Evolutionary conservation across 1,140 invertebrate species (phyloP).

Genomic region (Schlechtendalia chinensis): DNA sequence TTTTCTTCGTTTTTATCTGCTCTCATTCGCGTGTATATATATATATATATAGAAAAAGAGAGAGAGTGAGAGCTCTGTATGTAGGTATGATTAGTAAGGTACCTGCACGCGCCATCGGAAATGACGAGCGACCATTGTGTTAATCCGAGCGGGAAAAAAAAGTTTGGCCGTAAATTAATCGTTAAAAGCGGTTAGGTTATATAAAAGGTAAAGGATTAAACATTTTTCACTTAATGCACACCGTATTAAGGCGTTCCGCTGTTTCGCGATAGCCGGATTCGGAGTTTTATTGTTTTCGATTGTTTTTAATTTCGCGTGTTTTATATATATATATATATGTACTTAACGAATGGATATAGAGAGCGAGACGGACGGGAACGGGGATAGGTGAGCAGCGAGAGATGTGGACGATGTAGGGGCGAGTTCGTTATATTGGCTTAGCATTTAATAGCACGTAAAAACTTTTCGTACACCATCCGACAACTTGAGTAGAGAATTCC

Average conservation of each 20-base stretch:
- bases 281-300: slow-evolving; percentile 25
- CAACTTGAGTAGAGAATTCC: slow-evolving; percentile 31
- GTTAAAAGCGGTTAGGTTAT: slow-evolving; percentile 42
- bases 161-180: slow-evolving; percentile 43
- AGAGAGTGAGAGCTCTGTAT: too few species aligned
- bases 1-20: slow-evolving; percentile 25
- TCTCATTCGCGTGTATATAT: too few species aligned
- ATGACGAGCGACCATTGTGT: slow-evolving; percentile 11
- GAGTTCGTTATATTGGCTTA: slow-evolving; percentile 31
- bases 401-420: not conserved
- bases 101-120: not conserved
- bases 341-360: not conserved
- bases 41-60: too few species aligned
- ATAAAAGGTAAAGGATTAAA: slow-evolving; percentile 43
- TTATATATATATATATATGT: not conserved
- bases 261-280: not conserved
- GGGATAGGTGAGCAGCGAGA: too few species aligned
- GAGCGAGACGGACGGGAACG: not conserved
- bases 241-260: not conserved
- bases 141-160: slow-evolving; percentile 42
- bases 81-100: too few species aligned
- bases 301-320: slow-evolving; percentile 22
- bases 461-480: slow-evolving; percentile 14
- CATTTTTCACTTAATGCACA: slow-evolving; percentile 30
- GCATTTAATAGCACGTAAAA: slow-evolving; percentile 32